Evolutionary conservation across 2,888 invertebrate species (phyloP).

Genomic region (Halictus ligatus): DNA sequence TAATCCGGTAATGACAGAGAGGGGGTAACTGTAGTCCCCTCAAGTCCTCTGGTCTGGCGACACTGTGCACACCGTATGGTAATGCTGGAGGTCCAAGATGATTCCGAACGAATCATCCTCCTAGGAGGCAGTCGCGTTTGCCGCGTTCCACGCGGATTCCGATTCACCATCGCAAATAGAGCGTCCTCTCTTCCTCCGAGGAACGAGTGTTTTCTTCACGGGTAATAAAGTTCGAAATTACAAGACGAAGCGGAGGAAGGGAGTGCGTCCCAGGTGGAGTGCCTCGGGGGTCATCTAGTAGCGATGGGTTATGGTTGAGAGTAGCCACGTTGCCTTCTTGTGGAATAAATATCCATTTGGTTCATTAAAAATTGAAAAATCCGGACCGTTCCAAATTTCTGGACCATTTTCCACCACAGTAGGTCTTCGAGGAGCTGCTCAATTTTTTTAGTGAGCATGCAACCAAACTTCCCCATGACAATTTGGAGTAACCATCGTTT

Average conservation of each 20-base stretch:
- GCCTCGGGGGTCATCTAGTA: not conserved
- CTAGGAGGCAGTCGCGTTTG: not conserved
- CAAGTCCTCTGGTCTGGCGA: too few species aligned
- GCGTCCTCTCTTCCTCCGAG: constrained; percentile 3
- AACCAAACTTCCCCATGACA: too few species aligned
- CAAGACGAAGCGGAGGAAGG: not conserved
- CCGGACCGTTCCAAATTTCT: too few species aligned
- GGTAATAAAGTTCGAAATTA: not conserved
- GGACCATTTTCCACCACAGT: too few species aligned
- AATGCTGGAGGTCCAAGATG: not conserved
- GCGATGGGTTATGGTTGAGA: not conserved
- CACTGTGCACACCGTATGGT: too few species aligned
- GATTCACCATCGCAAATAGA: constrained; percentile 23
- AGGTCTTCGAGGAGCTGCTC: too few species aligned
- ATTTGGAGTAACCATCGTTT: too few species aligned
- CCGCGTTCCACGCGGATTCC: not conserved
- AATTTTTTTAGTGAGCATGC: too few species aligned
- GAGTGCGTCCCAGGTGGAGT: not conserved
- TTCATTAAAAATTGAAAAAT: not conserved
- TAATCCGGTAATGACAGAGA: too few species aligned
- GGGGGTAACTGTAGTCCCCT: too few species aligned
- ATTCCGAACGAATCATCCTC: constrained; percentile 11
- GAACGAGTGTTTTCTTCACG: constrained; percentile 21
- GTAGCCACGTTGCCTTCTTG: not conserved
- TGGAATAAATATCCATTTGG: not conserved